Evolutionary conservation across 1,140 invertebrate species (phyloP).

Genomic region (Nebria ingens): DNA sequence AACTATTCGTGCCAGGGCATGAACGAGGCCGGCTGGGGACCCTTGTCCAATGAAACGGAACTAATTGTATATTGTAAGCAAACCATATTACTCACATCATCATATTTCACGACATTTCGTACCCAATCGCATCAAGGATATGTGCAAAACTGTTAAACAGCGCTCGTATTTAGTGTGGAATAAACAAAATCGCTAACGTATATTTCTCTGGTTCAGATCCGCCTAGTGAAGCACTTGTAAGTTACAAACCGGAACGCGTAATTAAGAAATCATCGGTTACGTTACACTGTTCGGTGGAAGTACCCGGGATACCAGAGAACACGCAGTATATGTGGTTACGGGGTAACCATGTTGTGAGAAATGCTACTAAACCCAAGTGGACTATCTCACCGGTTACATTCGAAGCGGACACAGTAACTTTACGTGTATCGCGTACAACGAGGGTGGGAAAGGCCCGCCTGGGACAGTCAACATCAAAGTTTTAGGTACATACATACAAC

Average conservation of each 20-base stretch:
- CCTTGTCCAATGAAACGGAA: slow-evolving; percentile 57
- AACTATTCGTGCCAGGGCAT: slow-evolving; percentile 83
- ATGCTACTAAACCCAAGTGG: slow-evolving; percentile 61
- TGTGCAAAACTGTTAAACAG: too few relatives aligned
- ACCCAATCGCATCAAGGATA: too few relatives aligned
- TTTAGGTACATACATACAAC: slow-evolving; percentile 46
- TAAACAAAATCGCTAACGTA: background rate
- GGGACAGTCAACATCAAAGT: slow-evolving; percentile 67
- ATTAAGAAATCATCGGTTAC: slow-evolving; percentile 69
- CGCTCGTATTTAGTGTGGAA: too few relatives aligned
- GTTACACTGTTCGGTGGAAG: slow-evolving; percentile 69
- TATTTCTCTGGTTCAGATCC: slow-evolving; percentile 20
- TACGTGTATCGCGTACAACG: slow-evolving; percentile 73
- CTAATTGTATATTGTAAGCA: slow-evolving; percentile 68
- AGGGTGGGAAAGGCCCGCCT: slow-evolving; percentile 64
- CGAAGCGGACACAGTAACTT: slow-evolving; percentile 75
- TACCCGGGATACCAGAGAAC: slow-evolving; percentile 65
- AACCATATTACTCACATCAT: background rate
- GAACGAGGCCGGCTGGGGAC: slow-evolving; percentile 78
- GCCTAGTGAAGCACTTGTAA: slow-evolving; percentile 22
- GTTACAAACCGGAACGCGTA: slow-evolving; percentile 58
- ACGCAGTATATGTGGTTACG: slow-evolving; percentile 67
- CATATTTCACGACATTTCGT: too few relatives aligned
- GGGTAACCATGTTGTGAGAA: slow-evolving; percentile 56
- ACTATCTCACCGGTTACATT: slow-evolving; percentile 70